Base-by-base conservation (phyloP, 2,797 vertebrate species). In the Rhodeus uyekii region DNA sequence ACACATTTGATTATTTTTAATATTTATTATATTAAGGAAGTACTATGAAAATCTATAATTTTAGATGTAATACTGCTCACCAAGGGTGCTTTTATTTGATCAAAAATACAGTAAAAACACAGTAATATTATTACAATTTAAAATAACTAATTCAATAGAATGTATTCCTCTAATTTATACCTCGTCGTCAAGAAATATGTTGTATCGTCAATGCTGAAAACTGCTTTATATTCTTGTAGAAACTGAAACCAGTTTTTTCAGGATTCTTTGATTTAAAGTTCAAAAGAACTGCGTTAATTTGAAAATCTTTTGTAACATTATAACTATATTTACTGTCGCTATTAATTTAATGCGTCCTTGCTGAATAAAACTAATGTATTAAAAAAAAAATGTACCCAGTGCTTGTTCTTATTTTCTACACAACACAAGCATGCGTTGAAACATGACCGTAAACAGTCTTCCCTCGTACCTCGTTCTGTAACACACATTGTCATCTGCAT, bases 401-500 rank as follows among this genome's bases (percentile, higher is more conserved):
- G 44, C 68, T 38, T 22, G 55, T 60, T 24, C 55, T 36, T 65
- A 42, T 27, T 27, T 8, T 64, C 73, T 12, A 42, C 8, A 63
- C 12, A 27, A 24, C 34, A 22, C n/a, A 19, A 50, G 13, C 22
- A 36, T 22, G 14, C 13, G 7, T 38, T 39, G 16, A 34, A 55
- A 58, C 29, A 13, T 44, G 55, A 48, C 48, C 22, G n/a, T 39
- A 18, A 29, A 60, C 61, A 18, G 44, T 16, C 24, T 10, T 32
- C 2, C 12, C 24, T 63, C 46, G 27, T 13, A 34, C 36, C 38
- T 14, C 38, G 4, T 69, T 38, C 83, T 58, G 12, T 34, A 77
- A 24, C 58, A 75, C 83, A 53, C 68, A 44, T 32, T 44, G 39
- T 79, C 7, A 75, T 58, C 65, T 63, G 69, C 44, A 64, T 78